Conservation (phyloP, 2,797 vertebrate genomes). For the Varecia variegata region DNA sequence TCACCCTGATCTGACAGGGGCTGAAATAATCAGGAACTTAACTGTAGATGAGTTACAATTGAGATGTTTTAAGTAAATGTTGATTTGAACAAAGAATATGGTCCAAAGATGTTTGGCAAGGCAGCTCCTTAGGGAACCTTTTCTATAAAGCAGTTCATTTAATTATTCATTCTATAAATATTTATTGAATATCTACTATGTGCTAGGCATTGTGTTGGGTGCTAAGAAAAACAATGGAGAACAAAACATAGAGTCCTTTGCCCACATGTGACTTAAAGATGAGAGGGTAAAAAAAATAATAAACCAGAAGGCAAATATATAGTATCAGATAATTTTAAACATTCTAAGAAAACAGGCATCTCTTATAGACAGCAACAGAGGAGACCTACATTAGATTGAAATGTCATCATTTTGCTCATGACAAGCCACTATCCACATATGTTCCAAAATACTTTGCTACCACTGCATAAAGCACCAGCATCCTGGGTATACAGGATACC, state of each 20-base stretch:
- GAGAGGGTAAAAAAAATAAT: background rate
- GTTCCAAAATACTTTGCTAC: background rate
- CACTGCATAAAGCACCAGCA: background rate
- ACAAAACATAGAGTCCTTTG: background rate
- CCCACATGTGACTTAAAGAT: background rate
- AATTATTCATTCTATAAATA: background rate
- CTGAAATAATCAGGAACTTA: background rate
- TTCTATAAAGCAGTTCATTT: background rate
- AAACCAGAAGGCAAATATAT: background rate
- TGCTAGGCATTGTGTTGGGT: background rate
- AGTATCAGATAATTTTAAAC: background rate
- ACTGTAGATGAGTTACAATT: background rate
- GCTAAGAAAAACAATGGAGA: background rate
- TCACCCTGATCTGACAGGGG: background rate
- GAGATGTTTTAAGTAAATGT: background rate
- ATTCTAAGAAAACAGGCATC: background rate
- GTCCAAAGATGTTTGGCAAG: background rate
- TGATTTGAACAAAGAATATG: background rate
- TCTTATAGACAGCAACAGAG: background rate
- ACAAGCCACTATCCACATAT: background rate
- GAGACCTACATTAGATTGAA: background rate
- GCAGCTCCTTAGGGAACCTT: background rate
- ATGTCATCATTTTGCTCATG: background rate
- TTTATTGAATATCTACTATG: conserved; percentile 23
- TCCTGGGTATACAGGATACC: background rate